Conservation (phyloP, 2,113 vertebrate genomes). For the Spermophilus dauricus region DNA sequence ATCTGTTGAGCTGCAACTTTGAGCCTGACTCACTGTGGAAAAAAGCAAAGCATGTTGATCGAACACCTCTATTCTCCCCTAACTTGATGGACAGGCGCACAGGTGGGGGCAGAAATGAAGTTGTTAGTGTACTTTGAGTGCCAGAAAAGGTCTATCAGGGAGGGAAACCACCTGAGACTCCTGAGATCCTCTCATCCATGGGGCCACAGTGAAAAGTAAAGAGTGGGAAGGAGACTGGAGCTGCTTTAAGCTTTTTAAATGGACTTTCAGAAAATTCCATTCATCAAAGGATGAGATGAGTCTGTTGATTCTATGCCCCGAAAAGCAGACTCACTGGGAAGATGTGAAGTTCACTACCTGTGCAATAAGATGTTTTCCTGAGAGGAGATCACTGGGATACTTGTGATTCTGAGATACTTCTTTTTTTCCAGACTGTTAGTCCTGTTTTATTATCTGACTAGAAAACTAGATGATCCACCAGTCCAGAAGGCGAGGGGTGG, state of each 20-base stretch:
- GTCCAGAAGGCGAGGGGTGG: accelerated
- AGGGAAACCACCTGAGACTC: background rate
- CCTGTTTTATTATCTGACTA: background rate
- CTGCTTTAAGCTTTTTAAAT: constrained; percentile 12
- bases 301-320: background rate
- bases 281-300: constrained; percentile 4
- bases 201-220: background rate
- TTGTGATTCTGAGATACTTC: background rate
- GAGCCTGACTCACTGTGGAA: background rate
- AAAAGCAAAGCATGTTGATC: constrained; percentile 11
- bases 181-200: background rate
- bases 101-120: constrained; percentile 17
- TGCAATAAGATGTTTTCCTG: background rate
- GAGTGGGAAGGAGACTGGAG: background rate
- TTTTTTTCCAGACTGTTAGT: accelerated
- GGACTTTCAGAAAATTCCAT: background rate
- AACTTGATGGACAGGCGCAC: constrained; percentile 15
- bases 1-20: background rate
- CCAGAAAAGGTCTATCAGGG: background rate
- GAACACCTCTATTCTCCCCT: constrained; percentile 31
- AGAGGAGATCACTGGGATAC: background rate
- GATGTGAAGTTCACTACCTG: background rate
- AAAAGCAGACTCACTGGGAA: background rate
- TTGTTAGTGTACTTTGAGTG: background rate
- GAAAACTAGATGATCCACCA: background rate